Conservation (phyloP, 2,113 vertebrate genomes). For the Pipa parva region DNA sequence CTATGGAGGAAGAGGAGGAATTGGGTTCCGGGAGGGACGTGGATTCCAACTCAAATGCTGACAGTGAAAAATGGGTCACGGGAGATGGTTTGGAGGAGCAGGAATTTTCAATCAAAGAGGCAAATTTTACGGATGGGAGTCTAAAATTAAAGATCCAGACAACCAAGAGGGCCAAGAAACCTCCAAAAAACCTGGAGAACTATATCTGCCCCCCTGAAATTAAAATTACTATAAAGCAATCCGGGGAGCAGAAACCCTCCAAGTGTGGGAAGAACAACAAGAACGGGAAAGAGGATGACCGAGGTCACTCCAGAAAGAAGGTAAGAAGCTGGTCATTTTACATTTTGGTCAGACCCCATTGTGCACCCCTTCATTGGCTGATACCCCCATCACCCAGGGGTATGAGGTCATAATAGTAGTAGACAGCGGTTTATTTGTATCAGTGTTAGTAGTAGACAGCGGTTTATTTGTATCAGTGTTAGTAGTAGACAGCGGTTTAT, state of each 20-base stretch:
- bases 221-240: slow-evolving; percentile 94
- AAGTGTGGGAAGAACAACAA: slow-evolving; percentile 76
- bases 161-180: slow-evolving; percentile 95
- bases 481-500: too few species aligned
- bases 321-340: slow-evolving; percentile 59
- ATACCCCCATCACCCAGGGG: too few species aligned
- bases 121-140: slow-evolving; percentile 95
- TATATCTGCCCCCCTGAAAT: slow-evolving; percentile 97
- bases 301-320: slow-evolving; percentile 86
- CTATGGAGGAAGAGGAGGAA: slow-evolving; percentile 79
- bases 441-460: too few species aligned
- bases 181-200: slow-evolving; percentile 96
- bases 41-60: slow-evolving; percentile 82
- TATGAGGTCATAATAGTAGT: too few species aligned
- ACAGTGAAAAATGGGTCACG: slow-evolving; percentile 82
- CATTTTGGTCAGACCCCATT: too few species aligned
- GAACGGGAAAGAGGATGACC: slow-evolving; percentile 81
- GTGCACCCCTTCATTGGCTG: too few species aligned
- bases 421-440: too few species aligned
- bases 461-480: too few species aligned
- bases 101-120: slow-evolving; percentile 98
- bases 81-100: slow-evolving; percentile 90
- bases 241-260: slow-evolving; percentile 76
- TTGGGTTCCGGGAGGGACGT: slow-evolving; percentile 74
- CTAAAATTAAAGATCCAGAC: slow-evolving; percentile 98